Evolutionary conservation across 2,797 vertebrate genomes (phyloP).

Genomic region (Sebastes trivittatus): DNA sequence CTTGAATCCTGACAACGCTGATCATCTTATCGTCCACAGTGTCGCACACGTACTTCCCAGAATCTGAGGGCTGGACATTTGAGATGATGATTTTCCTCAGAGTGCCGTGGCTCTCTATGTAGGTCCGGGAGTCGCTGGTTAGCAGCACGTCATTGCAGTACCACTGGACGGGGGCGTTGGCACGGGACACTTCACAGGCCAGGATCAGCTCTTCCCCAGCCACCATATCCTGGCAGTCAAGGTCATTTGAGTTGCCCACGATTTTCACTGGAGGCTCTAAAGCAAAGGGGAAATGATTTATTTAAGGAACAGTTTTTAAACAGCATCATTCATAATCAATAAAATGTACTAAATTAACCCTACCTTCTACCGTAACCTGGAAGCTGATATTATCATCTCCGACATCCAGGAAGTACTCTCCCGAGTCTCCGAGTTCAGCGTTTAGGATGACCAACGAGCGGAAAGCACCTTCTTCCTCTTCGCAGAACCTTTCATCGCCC

Average conservation of each 20-base stretch:
- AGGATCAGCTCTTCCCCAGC: slow-evolving; percentile 89
- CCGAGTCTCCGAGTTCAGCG: slow-evolving; percentile 83
- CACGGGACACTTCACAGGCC: slow-evolving; percentile 88
- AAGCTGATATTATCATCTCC: slow-evolving; percentile 89
- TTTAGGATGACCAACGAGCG: slow-evolving; percentile 88
- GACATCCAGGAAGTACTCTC: slow-evolving; percentile 91
- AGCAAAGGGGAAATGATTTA: background rate
- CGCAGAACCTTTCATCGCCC: slow-evolving; percentile 84
- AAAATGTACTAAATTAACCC: background rate
- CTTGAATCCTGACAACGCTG: slow-evolving; percentile 88
- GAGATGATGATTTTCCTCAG: slow-evolving; percentile 86
- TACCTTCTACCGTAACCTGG: slow-evolving; percentile 90
- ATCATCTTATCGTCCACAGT: slow-evolving; percentile 88
- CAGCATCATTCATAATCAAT: background rate
- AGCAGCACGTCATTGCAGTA: slow-evolving; percentile 90
- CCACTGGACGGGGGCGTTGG: slow-evolving; percentile 88
- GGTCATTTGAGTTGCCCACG: slow-evolving; percentile 79
- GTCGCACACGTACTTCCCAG: slow-evolving; percentile 93
- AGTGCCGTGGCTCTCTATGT: slow-evolving; percentile 85
- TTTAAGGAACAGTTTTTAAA: background rate
- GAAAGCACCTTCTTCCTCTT: slow-evolving; percentile 88
- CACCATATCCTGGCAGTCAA: slow-evolving; percentile 77
- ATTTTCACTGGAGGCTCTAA: slow-evolving; percentile 89
- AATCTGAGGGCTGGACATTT: slow-evolving; percentile 79
- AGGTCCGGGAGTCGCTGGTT: slow-evolving; percentile 76